phyloP scores from a whole-genome alignment of 2,888 invertebrate genomes.

The Keiferia lycopersicella region DNA sequence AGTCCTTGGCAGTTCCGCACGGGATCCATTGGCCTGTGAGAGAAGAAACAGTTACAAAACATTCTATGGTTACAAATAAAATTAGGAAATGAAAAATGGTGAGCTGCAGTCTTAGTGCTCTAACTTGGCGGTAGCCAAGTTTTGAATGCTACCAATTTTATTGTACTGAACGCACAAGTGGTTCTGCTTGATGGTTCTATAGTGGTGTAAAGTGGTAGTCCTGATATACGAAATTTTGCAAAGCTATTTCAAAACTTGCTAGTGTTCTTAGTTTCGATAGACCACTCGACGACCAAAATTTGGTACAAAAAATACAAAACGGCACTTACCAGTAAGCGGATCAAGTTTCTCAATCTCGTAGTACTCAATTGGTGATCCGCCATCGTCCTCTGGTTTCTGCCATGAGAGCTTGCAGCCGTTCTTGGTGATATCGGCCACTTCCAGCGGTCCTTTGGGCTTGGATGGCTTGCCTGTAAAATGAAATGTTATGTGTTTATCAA shows the following conservation, averaged over 20 bases:
- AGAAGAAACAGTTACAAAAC: background rate
- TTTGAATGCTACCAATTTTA: too few species aligned
- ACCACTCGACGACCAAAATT: too few species aligned
- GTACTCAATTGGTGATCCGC: constrained; percentile 95
- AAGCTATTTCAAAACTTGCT: too few species aligned
- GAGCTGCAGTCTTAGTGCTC: too few species aligned
- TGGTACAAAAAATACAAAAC: constrained; percentile 30
- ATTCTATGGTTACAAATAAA: too few species aligned
- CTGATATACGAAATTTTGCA: too few species aligned
- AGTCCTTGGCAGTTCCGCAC: constrained; percentile 92
- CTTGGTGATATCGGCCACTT: constrained; percentile 93
- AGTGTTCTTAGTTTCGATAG: too few species aligned
- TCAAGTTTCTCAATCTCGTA: constrained; percentile 98
- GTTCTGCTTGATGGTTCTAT: too few species aligned
- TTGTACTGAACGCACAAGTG: too few species aligned
- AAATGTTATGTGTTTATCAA: background rate
- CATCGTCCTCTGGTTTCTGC: constrained; percentile 98
- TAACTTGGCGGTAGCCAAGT: too few species aligned
- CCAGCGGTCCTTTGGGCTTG: constrained; percentile 92
- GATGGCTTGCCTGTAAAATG: constrained; percentile 84
- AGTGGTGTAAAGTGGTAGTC: too few species aligned
- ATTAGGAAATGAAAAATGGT: too few species aligned
- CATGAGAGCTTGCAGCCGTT: constrained; percentile 95
- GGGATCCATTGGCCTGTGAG: constrained; percentile 92
- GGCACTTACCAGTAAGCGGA: constrained; percentile 84